Evolutionary conservation across 2,113 vertebrate species (phyloP).

Genomic region (Thamnaconus septentrionalis): DNA sequence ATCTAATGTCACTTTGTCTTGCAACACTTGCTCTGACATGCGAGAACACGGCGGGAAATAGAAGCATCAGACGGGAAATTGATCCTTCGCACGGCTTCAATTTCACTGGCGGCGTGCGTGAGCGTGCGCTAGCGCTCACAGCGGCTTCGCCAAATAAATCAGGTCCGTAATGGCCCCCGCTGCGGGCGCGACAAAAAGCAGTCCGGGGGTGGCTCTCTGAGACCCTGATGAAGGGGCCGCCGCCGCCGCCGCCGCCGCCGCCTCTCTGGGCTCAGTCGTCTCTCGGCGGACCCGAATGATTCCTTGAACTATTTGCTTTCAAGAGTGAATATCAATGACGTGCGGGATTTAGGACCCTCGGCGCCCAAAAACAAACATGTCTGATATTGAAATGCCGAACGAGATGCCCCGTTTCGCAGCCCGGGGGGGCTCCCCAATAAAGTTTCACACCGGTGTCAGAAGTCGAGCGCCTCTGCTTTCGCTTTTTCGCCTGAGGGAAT

Average conservation of each 20-base stretch:
- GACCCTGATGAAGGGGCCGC: conserved; percentile 20
- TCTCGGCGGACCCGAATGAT: conserved; percentile 54
- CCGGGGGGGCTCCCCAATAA: conserved; percentile 1
- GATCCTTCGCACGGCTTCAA: conserved; percentile 53
- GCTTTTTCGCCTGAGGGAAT: too few species aligned
- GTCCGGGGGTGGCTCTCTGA: conserved; percentile 13
- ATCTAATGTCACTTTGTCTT: too few species aligned
- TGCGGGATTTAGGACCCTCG: conserved; percentile 53
- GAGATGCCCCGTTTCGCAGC: conserved; percentile 13
- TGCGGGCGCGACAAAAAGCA: conserved; percentile 52
- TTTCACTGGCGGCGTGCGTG: conserved; percentile 57
- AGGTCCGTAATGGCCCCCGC: conserved; percentile 51
- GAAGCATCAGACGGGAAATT: conserved; percentile 60
- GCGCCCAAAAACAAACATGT: conserved; percentile 59
- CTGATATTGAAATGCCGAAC: conserved; percentile 62
- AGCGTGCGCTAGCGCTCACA: conserved; percentile 44
- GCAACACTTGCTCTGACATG: too few species aligned
- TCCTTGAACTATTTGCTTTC: conserved; percentile 71
- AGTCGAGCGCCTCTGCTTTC: too few species aligned
- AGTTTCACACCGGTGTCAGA: not conserved
- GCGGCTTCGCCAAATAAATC: conserved; percentile 45
- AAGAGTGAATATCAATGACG: conserved; percentile 69
- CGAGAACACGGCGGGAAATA: conserved; percentile 8
- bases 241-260: conserved; percentile 34
- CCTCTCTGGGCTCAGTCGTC: conserved; percentile 32